phyloP scores from a whole-genome alignment of 2,113 vertebrate genomes.

The Vulpes ferrilata region DNA sequence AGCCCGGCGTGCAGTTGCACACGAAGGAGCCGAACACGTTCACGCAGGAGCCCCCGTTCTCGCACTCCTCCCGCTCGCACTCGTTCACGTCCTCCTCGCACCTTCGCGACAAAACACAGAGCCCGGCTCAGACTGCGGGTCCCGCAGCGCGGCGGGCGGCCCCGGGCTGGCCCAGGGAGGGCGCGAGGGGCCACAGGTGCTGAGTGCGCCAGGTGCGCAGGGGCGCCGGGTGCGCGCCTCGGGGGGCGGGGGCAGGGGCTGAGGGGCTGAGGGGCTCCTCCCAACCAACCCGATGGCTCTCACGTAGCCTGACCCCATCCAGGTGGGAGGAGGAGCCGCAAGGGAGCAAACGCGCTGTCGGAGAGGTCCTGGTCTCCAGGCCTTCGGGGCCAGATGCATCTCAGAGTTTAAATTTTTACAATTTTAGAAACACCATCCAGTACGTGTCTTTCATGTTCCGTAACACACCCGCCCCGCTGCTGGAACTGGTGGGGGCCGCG shows the following conservation, averaged over 20 bases:
- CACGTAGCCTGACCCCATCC: neutral
- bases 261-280: too few species aligned
- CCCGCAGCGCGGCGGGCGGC: rapidly evolving
- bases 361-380: neutral
- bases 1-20: slow-evolving; percentile 97
- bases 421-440: neutral
- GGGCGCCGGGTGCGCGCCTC: too few species aligned
- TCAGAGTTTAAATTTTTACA: neutral
- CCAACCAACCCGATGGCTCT: rapidly evolving
- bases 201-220: too few species aligned
- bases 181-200: too few species aligned
- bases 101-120: slow-evolving; percentile 84
- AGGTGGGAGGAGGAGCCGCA: too few species aligned
- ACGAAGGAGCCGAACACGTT: slow-evolving; percentile 97
- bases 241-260: too few species aligned
- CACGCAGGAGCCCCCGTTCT: slow-evolving; percentile 95
- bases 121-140: neutral
- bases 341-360: too few species aligned
- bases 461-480: neutral
- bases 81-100: slow-evolving; percentile 97
- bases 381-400: neutral
- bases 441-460: neutral
- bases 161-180: too few species aligned
- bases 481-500: neutral
- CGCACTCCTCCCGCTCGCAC: slow-evolving; percentile 95